Conservation (phyloP, 2,797 vertebrate species). For the Pseudomugil gertrudae region DNA sequence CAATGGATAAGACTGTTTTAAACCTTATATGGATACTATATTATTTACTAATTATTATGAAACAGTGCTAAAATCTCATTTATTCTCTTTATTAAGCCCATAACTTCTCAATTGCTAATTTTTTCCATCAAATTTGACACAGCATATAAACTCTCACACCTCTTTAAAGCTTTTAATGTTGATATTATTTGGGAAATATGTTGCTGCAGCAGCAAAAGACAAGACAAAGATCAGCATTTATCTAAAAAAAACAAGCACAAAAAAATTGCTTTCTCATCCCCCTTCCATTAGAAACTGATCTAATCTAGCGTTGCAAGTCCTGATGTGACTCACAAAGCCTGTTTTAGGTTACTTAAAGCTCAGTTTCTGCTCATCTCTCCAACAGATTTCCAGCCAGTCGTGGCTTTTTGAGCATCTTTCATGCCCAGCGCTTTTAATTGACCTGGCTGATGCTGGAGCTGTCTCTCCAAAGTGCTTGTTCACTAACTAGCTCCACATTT, state of each 20-base stretch:
- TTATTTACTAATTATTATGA: slow-evolving; percentile 8
- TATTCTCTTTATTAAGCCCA: background rate
- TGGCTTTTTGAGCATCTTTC: slow-evolving; percentile 37
- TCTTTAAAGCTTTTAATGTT: slow-evolving; percentile 38
- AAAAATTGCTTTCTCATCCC: slow-evolving; percentile 66
- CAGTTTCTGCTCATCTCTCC: slow-evolving; percentile 40
- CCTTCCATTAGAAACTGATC: slow-evolving; percentile 55
- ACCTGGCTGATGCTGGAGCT: slow-evolving; percentile 55
- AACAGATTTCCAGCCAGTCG: slow-evolving; percentile 44
- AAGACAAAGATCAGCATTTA: slow-evolving; percentile 56
- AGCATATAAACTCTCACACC: slow-evolving; percentile 15
- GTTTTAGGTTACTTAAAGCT: slow-evolving; percentile 41
- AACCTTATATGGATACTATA: slow-evolving; percentile 31
- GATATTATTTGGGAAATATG: slow-evolving; percentile 30
- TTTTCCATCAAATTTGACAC: slow-evolving; percentile 13
- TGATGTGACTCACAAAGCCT: slow-evolving; percentile 38
- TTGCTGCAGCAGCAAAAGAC: slow-evolving; percentile 47
- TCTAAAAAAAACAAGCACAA: slow-evolving; percentile 54
- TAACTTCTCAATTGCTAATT: background rate
- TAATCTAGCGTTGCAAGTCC: slow-evolving; percentile 35
- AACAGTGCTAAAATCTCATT: background rate
- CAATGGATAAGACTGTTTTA: slow-evolving; percentile 35
- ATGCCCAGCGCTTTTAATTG: slow-evolving; percentile 62
- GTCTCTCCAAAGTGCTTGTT: slow-evolving; percentile 68
- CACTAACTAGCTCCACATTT: slow-evolving; percentile 78